Conservation (phyloP, 2,113 vertebrate genomes). For the Penelope pileata region DNA sequence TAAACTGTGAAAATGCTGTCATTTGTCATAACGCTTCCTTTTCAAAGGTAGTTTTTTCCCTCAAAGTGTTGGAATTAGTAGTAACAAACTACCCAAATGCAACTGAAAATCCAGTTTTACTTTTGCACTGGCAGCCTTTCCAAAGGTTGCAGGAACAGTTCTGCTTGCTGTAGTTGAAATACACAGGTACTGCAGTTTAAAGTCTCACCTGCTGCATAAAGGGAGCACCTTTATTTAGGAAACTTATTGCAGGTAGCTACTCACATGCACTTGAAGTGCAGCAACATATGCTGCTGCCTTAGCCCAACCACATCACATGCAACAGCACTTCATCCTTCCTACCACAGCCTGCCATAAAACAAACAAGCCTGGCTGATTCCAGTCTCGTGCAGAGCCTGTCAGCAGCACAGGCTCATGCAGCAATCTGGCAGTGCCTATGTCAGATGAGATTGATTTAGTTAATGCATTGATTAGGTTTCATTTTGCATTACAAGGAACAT, state of each 20-base stretch:
- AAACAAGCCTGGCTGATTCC: neutral
- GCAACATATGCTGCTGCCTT: accelerated
- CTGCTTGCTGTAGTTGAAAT: neutral
- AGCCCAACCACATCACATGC: neutral
- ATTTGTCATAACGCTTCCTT: neutral
- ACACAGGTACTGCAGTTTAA: neutral
- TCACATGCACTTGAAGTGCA: neutral
- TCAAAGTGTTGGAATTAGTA: neutral
- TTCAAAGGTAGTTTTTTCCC: neutral
- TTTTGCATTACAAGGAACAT: neutral
- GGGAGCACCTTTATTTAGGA: neutral
- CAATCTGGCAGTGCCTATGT: neutral
- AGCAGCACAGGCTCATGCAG: neutral
- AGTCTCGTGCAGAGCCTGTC: neutral
- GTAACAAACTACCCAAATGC: neutral
- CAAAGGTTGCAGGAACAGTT: neutral
- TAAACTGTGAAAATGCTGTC: neutral
- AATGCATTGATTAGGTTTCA: neutral
- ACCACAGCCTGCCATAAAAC: neutral
- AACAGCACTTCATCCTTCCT: accelerated
- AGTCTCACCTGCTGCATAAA: neutral
- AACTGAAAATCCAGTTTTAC: neutral
- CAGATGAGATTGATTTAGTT: neutral
- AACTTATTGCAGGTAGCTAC: neutral
- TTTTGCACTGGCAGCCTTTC: neutral